Conservation (phyloP, 2,888 invertebrate genomes). For the Agrotis exclamationis region DNA sequence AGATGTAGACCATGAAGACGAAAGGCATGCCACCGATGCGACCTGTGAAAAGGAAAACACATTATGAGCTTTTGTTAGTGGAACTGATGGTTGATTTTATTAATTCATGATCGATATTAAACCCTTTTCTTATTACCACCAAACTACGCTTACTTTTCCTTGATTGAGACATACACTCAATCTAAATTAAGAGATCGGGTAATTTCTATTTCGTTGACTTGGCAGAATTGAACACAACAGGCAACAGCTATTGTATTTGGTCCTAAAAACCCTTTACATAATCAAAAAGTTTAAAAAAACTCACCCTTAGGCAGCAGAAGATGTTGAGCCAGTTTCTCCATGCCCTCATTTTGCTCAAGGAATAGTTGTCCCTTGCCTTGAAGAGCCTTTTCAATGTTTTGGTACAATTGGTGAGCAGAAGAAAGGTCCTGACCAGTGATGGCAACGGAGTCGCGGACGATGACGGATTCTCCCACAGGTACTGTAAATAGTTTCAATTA, state of each 20-base stretch:
- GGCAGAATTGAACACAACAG: background rate
- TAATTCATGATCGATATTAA: background rate
- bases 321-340: conserved; percentile 92
- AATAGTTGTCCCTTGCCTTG: conserved; percentile 86
- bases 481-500: conserved; percentile 69
- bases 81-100: background rate
- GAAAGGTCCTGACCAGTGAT: conserved; percentile 91
- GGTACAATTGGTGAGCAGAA: conserved; percentile 82
- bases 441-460: conserved; percentile 91
- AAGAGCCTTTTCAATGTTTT: conserved; percentile 86
- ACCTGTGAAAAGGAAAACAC: conserved; percentile 69
- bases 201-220: background rate
- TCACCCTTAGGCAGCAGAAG: conserved; percentile 92
- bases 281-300: background rate
- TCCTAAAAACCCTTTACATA: background rate
- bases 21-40: conserved; percentile 91
- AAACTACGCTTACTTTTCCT: background rate
- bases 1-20: conserved; percentile 92
- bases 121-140: background rate
- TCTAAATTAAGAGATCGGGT: background rate
- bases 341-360: conserved; percentile 85
- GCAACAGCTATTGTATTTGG: background rate
- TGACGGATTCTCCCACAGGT: conserved; percentile 86
- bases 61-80: background rate
- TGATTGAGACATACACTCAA: background rate